Base-by-base conservation (phyloP, 2,888 invertebrate genomes). In the Acronicta leporina region DNA sequence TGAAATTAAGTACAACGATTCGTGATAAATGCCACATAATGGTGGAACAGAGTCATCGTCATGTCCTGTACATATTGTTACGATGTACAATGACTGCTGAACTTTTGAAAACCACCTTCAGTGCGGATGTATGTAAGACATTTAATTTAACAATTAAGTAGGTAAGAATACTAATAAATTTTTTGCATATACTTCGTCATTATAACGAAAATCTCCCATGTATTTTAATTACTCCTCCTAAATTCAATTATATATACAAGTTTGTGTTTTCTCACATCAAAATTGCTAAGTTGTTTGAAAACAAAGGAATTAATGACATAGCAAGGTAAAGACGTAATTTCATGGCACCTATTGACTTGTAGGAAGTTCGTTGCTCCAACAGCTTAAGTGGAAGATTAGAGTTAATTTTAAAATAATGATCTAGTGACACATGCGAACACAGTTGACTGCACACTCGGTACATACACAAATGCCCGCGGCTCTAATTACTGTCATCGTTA, bases 361-460 rank as follows among this genome's bases (percentile, higher is more conserved):
- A 87, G 89, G 88, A 90, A 91, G 92, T 91, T 91, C 87, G 86
- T 91, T 91, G 92, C 86, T 87, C 90, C 72, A 71, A 66, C 70
- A 47, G 53, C 73, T 78, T 87, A 87, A 88, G 86, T 88, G 85
- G 85, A 76, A 87, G 87, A 91, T 92, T 90, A 86, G 74, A 87
- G 86, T 85, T 92, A 92, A 92, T 92, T 92, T 90, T 82, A 85
- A 89, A 89, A 90, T 92, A 92, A 92, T 91, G 88, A 88, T 81
- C 77, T 72, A 82, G 87, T 85, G 87, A 87, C 88, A 86, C 82
- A 83, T 87, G 85, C 82, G 82, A 54, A 55, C 33, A 69, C 40
- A 44, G 53, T 55, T 48, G 50, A 49, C 49, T 57, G 45, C 45
- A 56, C 30, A 57, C 44, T 48, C 13, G 35, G 38, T 38, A 38